Base-by-base conservation (phyloP, 1,140 invertebrate species). In the Ceratina calcarata region DNA sequence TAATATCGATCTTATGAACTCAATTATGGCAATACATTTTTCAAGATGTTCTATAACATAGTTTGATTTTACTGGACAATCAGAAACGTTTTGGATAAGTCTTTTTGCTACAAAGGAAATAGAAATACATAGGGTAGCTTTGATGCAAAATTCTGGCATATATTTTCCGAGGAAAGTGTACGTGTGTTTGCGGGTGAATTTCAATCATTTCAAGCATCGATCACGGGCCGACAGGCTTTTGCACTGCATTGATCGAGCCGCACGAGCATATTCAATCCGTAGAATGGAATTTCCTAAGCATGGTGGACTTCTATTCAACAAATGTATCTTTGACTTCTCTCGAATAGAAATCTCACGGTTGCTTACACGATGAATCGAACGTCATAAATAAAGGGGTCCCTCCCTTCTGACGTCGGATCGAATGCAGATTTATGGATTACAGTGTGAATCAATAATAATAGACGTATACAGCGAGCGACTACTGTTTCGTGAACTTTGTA, bases 151-250 rank as follows among this genome's bases (percentile, higher is more conserved):
- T 3, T n/a, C 18, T 45, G 4, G 18, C 32, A 7, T 13, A 0
- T 12, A n/a, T 6, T 22, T 18, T 18, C 1, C 18, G 8, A 13
- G 27, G n/a, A 13, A 65, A 66, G 32, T 20, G 24, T 24, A 51
- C 10, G n/a, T 15, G 51, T 20, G 45, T 18, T 67, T 18, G 22
- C 12, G 27, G 27, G 32, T 60, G 53, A 71, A 60, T 58, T 37
- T 71, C 69, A 37, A 45, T 45, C 37, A 45, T 45, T 45, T 45
- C 37, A 45, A 45, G 37, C 69, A 60, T 71, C 53, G 16, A 69
- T 69, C 67, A 69, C 51, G 16, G 27, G 16, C 3, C 49, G 45
- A 27, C 45, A 67, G 15, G 15, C 65, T 67, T 53, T 67, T 18
- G 4, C 65, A 24, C 15, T 1, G 15, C 12, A 16, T 15, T 8